Base-by-base conservation (phyloP, 2,888 invertebrate genomes). In the Hirtodrosophila duncani region DNA sequence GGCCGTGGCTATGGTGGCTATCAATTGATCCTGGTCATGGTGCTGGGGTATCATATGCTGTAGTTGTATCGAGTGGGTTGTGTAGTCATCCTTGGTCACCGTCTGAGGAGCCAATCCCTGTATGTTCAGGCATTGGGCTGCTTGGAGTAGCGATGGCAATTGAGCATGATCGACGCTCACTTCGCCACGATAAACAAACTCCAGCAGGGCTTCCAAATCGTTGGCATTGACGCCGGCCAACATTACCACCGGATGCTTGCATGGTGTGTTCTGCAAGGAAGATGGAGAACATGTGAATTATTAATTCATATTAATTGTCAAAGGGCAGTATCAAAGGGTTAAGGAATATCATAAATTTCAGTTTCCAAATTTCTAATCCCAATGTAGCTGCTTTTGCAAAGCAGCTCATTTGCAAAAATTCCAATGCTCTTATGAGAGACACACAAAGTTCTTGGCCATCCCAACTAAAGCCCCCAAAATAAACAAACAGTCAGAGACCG, bases 171-270 rank as follows among this genome's bases (percentile, higher is more conserved):
- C 90, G 14, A 91, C 90, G 63, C 90, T 90, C 16, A 91, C 90
- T 86, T 91, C 90, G 34, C 91, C 91, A 29, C 89, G 88, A 68
- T 91, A 91, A 30, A 91, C 89, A 84, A 91, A 91, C 82, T 91
- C 90, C 33, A 91, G 82, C 38, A 91, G 77, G n/a, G 90, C 89
- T 81, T 91, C 90, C 63, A 91, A 85, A 81, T 91, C 91, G 63
- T 88, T 88, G 33, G 90, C 90, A 66, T 88, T 89, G 17, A 91
- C 89, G 50, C 90, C 91, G 31, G 90, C 90, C 70, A 91, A 83
- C 90, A 91, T 89, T n/a, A 91, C 89, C 18, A 91, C 90, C 21
- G 91, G 91, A 87, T 91, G 91, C 67, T 90, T 89, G 82, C 90
- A 91, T 71, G 90, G 90, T 46, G 91, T 90, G 64, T 89, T 90